phyloP scores from a whole-genome alignment of 2,113 vertebrate genomes.

The Orcinus orca region DNA sequence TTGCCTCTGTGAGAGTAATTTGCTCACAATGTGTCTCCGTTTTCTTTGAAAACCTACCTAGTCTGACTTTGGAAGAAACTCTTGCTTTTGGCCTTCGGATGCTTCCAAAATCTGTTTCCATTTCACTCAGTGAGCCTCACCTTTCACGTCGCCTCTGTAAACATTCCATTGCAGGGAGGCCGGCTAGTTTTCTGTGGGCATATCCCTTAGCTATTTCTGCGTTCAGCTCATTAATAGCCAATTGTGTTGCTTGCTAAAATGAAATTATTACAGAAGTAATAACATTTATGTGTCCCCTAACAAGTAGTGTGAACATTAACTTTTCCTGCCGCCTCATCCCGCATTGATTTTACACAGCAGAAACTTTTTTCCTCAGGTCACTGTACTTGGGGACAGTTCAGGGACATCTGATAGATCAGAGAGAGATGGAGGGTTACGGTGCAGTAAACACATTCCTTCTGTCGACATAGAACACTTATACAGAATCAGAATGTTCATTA shows the following conservation, averaged over 20 bases:
- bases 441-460: not conserved
- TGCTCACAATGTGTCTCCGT: not conserved
- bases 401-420: not conserved
- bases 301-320: not conserved
- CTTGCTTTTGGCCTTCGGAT: not conserved
- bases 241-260: not conserved
- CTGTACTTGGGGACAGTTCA: not conserved
- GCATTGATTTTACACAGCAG: not conserved
- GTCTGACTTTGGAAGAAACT: not conserved
- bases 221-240: not conserved
- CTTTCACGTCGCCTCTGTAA: not conserved
- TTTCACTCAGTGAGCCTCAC: not conserved
- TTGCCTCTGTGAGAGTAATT: not conserved
- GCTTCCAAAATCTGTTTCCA: not conserved
- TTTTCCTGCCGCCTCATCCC: not conserved
- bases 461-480: accelerated
- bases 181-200: not conserved
- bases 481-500: not conserved
- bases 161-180: not conserved
- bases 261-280: not conserved
- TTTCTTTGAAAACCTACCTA: not conserved
- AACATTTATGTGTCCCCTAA: no score
- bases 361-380: not conserved
- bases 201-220: no score
- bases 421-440: not conserved